These are phyloP conservation scores for Pantherophis alleghaniensis DNA, from an alignment of 2,797 vertebrate species.

Conservation along the genomic window DNA sequence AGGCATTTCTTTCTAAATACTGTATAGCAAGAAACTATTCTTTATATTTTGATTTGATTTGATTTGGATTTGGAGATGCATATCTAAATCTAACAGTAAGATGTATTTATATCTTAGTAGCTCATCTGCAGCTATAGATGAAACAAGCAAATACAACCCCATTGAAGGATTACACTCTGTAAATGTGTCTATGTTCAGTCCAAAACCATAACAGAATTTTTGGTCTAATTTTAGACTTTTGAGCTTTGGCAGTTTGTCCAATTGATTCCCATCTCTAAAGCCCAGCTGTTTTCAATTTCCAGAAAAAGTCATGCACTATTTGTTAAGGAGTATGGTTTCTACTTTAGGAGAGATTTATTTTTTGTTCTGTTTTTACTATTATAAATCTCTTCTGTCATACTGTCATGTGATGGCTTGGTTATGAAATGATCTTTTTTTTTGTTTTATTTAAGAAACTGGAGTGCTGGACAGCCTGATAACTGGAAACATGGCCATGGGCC, in stretches of 20 bases:
- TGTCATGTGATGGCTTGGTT: slow-evolving; percentile 43
- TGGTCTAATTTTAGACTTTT: slow-evolving; percentile 59
- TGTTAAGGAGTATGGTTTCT: slow-evolving; percentile 61
- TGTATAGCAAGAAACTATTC: slow-evolving; percentile 10
- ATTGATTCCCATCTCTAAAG: slow-evolving; percentile 54
- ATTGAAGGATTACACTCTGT: neutral
- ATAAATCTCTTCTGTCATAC: slow-evolving; percentile 37
- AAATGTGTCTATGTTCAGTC: slow-evolving; percentile 7
- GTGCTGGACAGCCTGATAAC: slow-evolving; percentile 90
- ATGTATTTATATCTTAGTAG: neutral
- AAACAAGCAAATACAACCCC: neutral
- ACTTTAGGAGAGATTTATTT: slow-evolving; percentile 52
- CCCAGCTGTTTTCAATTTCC: slow-evolving; percentile 65
- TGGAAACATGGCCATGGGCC: slow-evolving; percentile 81
- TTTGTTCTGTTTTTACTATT: neutral
- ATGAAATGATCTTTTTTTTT: slow-evolving; percentile 61
- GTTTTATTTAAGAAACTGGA: slow-evolving; percentile 88
- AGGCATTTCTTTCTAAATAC: neutral
- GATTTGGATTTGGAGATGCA: neutral
- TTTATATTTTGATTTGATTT: neutral
- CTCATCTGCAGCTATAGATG: neutral
- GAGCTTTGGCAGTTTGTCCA: slow-evolving; percentile 35
- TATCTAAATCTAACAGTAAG: neutral
- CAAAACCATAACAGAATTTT: slow-evolving; percentile 39
- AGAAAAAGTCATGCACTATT: slow-evolving; percentile 49